Evolutionary conservation across 2,113 vertebrate species (phyloP).

Genomic region (Hepsetus odoe): DNA sequence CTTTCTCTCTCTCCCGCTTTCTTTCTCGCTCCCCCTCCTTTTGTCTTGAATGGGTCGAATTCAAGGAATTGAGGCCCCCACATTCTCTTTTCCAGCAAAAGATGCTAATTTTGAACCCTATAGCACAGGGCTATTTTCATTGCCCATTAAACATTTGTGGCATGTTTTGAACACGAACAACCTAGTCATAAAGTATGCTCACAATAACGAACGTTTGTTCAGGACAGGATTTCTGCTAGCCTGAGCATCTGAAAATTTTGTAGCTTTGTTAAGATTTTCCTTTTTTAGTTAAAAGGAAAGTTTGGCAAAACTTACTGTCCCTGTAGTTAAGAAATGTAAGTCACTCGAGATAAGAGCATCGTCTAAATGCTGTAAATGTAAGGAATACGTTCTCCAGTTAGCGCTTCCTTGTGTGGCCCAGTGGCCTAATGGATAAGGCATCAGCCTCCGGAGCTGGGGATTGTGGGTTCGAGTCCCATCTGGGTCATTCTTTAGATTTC

Average conservation of each 20-base stretch:
- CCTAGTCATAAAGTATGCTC: slow-evolving; percentile 11
- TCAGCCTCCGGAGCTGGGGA: slow-evolving; percentile 98
- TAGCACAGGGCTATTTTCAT: slow-evolving; percentile 33
- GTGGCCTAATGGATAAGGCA: slow-evolving; percentile 99
- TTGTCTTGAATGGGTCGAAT: slow-evolving; percentile 14
- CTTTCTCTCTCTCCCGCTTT: slow-evolving; percentile 16
- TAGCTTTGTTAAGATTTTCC: slow-evolving; percentile 7
- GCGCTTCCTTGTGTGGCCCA: slow-evolving; percentile 78
- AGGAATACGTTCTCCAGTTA: no score
- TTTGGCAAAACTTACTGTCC: background rate
- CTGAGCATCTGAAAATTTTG: background rate
- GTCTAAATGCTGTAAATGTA: no score
- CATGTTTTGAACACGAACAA: slow-evolving; percentile 28
- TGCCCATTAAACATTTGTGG: slow-evolving; percentile 44
- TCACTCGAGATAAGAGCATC: no score
- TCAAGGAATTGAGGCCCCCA: slow-evolving; percentile 14
- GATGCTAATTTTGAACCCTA: slow-evolving; percentile 40
- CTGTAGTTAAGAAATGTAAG: no score
- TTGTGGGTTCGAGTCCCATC: slow-evolving; percentile 91
- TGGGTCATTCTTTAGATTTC: no score
- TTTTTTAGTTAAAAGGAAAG: background rate
- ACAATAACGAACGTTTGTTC: slow-evolving; percentile 5
- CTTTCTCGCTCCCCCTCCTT: no score
- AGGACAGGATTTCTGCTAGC: background rate
- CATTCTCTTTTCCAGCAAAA: slow-evolving; percentile 12